phyloP scores from a whole-genome alignment of 2,888 invertebrate species.

The Boloria euphrosyne region DNA sequence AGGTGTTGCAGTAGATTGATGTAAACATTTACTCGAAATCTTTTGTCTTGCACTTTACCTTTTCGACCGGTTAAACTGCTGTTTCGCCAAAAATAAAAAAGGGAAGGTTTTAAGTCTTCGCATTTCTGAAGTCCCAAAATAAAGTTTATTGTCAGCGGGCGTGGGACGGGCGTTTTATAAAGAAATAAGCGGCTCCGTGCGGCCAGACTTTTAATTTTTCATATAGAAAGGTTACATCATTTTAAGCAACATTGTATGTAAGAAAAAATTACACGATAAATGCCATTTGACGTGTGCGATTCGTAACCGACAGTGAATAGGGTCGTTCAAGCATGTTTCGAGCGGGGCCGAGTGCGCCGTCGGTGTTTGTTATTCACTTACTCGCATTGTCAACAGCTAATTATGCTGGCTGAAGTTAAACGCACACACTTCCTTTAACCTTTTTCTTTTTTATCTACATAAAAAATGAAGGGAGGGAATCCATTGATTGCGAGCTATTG shows the following conservation, averaged over 20 bases:
- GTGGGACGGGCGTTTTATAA: constrained; percentile 57
- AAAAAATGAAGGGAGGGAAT: constrained; percentile 35
- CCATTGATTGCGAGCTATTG: constrained; percentile 39
- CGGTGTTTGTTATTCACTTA: constrained; percentile 47
- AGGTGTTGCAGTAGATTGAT: constrained; percentile 42
- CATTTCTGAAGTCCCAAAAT: constrained; percentile 65
- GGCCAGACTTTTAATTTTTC: constrained; percentile 19
- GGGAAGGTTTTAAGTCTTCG: constrained; percentile 56
- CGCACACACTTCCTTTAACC: constrained; percentile 43
- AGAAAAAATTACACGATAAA: constrained; percentile 21
- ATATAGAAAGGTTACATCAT: constrained; percentile 32
- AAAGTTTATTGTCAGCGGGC: constrained; percentile 69
- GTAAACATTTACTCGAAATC: constrained; percentile 48
- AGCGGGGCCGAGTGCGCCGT: constrained; percentile 38
- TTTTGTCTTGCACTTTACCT: constrained; percentile 52
- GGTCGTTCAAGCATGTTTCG: constrained; percentile 34
- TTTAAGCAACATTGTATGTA: constrained; percentile 30
- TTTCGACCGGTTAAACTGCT: constrained; percentile 59
- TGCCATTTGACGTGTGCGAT: constrained; percentile 25
- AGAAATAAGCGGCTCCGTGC: constrained; percentile 13
- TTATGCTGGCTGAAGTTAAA: constrained; percentile 42
- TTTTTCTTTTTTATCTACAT: constrained; percentile 37
- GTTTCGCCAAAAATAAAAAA: constrained; percentile 61
- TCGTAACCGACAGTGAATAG: constrained; percentile 21
- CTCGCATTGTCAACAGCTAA: constrained; percentile 45